Evolutionary conservation across 2,888 invertebrate species (phyloP).

Genomic region (Polydesmus complanatus): DNA sequence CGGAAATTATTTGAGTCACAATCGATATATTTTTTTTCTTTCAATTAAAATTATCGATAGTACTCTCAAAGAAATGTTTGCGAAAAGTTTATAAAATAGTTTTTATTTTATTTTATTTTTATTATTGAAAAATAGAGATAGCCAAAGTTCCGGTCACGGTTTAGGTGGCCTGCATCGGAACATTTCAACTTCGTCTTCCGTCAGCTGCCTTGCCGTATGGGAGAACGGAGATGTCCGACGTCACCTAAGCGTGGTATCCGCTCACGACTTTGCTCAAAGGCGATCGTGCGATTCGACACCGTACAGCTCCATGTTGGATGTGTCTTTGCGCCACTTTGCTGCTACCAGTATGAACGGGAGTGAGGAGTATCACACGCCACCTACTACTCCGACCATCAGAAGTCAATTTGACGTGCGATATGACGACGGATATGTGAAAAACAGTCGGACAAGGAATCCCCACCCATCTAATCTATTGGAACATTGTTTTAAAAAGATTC

Average conservation of each 20-base stretch:
- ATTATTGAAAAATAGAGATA: background rate
- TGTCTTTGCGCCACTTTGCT: slow-evolving; percentile 5
- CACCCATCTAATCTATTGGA: slow-evolving; percentile 9
- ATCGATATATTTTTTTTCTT: too few species aligned
- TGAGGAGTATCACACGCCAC: slow-evolving; percentile 16
- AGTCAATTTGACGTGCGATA: slow-evolving; percentile 6
- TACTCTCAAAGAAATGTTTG: too few species aligned
- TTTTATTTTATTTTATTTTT: background rate
- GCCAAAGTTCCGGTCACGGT: background rate
- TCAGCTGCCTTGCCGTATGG: background rate
- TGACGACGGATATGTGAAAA: background rate
- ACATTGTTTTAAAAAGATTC: slow-evolving; percentile 13
- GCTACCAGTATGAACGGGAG: background rate
- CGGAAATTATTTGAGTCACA: too few species aligned
- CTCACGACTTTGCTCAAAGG: background rate
- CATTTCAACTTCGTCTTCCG: slow-evolving; percentile 9
- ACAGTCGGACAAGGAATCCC: background rate
- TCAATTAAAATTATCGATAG: too few species aligned
- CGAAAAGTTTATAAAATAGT: too few species aligned
- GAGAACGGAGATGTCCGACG: slow-evolving; percentile 13
- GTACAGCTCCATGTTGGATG: slow-evolving; percentile 13
- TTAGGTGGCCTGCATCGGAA: slow-evolving; percentile 10
- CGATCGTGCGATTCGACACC: background rate
- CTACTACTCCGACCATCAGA: slow-evolving; percentile 8
- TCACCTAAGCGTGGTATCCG: background rate